These are phyloP conservation scores for Crossaster papposus DNA, from an alignment of 53 echinoderm and acorn worm genomes.

Conservation along the genomic window DNA sequence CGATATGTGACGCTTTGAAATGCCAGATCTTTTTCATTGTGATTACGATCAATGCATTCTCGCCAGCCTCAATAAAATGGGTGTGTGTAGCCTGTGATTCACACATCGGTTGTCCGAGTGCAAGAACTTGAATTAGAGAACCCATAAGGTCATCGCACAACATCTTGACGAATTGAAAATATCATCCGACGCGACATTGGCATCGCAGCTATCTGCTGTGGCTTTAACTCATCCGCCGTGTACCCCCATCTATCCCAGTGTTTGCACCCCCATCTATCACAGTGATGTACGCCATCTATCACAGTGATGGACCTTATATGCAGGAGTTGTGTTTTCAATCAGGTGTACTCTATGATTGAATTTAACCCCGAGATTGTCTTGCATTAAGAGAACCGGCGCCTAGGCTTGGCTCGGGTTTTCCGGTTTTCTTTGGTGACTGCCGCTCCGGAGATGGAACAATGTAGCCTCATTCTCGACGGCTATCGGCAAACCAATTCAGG, in stretches of 20 bases:
- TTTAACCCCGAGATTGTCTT: slow-evolving; percentile 7
- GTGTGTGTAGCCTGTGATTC: not conserved
- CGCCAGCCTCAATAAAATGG: not conserved
- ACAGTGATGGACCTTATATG: not conserved
- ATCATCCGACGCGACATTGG: slow-evolving; percentile 14
- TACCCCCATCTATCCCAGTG: no score
- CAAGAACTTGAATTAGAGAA: not conserved
- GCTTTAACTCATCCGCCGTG: slow-evolving; percentile 2
- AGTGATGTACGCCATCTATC: no score
- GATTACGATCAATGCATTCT: not conserved
- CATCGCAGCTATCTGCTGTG: slow-evolving; percentile 25
- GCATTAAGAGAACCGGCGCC: slow-evolving; percentile 27
- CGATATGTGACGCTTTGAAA: not conserved
- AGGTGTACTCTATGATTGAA: slow-evolving; percentile 27
- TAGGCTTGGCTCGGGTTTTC: slow-evolving; percentile 14
- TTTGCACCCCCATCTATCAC: no score
- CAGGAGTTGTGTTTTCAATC: slow-evolving; percentile 27
- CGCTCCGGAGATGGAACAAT: not conserved
- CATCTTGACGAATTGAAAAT: slow-evolving; percentile 29
- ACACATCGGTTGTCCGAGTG: not conserved
- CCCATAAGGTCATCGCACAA: not conserved
- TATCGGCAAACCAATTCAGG: not conserved
- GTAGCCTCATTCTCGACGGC: slow-evolving; percentile 4
- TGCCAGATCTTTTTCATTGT: not conserved
- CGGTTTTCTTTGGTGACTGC: not conserved